Evolutionary conservation across 1,140 invertebrate species (phyloP).

Genomic region (Hypothenemus hampei): DNA sequence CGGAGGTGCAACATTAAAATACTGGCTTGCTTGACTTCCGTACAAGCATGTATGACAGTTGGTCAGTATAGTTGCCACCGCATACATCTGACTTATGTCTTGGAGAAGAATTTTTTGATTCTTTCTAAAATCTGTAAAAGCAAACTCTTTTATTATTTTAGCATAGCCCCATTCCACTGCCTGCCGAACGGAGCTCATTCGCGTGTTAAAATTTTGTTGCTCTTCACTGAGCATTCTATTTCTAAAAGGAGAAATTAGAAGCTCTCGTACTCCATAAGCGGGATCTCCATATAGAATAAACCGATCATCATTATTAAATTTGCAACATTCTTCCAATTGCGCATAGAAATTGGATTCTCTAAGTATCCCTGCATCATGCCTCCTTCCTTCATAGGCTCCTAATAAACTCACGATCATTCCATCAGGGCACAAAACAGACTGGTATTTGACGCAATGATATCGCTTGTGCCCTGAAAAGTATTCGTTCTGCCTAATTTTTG

Average conservation of each 20-base stretch:
- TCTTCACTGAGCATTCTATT: neutral
- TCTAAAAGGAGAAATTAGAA: neutral
- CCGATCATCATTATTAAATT: slow-evolving; percentile 12
- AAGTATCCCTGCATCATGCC: slow-evolving; percentile 32
- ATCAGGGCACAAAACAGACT: too few relatives aligned
- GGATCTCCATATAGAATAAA: slow-evolving; percentile 29
- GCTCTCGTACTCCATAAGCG: neutral
- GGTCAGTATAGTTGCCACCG: slow-evolving; percentile 15
- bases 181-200: neutral
- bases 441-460: too few relatives aligned
- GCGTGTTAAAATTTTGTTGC: neutral
- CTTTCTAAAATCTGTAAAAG: slow-evolving; percentile 28
- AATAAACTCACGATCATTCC: too few relatives aligned
- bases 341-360: slow-evolving; percentile 20
- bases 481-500: too few relatives aligned
- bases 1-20: slow-evolving; percentile 18
- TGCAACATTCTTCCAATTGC: slow-evolving; percentile 8
- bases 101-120: slow-evolving; percentile 30
- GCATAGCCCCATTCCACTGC: slow-evolving; percentile 30
- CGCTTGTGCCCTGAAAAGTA: too few relatives aligned
- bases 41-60: slow-evolving; percentile 32
- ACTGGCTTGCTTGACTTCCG: slow-evolving; percentile 20
- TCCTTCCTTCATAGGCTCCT: slow-evolving; percentile 16
- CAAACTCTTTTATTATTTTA: slow-evolving; percentile 25
- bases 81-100: slow-evolving; percentile 24